Base-by-base conservation (phyloP, 2,888 invertebrate species). In the Cephus spinipes region DNA sequence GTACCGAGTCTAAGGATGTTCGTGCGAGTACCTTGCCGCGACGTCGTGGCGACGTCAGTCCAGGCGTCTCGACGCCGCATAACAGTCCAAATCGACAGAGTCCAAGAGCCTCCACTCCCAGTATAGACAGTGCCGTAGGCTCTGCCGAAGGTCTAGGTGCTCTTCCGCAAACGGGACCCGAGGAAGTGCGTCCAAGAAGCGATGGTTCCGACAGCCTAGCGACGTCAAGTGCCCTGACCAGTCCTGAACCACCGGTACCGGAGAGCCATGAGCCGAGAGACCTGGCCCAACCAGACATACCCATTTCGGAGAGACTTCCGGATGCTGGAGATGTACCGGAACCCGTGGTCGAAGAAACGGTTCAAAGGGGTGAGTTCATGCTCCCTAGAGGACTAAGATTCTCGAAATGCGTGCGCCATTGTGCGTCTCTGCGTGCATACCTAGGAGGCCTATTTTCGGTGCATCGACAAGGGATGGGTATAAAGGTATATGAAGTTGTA, bases 121-220 rank as follows among this genome's bases (percentile, higher is more conserved):
- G 93, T 79, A 92, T 93, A 32, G 94, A 94, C 87, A 94, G 94
- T 23, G 94, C 94, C 12, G 94, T 94, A 32, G 94, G 94, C 1
- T 94, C 94, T 1, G 94, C 93, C 83, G 94, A 94, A 85, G 94
- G 94, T 30, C 87, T 94, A 73, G 90, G 89, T 12, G 78, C 81
- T 80, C 75, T 81, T 75, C 85, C 31, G 85, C 76, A 87, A 55
- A 81, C 83, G 73, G 84, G 82, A 15, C 82, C 85, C 73, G 89
- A 88, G 69, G 88, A 87, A 34, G 81, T 85, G 12, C 85, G 90
- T 74, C 90, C 90, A 3, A 83, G 89, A 74, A 88, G 94, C 93
- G 81, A 93, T 92, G 76, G 93, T 91, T 83, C 91, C 87, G 82
- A 92, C 90, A 80, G 93, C 92, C 85, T 93, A 92, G 90, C 93